phyloP scores from a whole-genome alignment of 2,888 invertebrate genomes.

The Parthenolecanium corni region DNA sequence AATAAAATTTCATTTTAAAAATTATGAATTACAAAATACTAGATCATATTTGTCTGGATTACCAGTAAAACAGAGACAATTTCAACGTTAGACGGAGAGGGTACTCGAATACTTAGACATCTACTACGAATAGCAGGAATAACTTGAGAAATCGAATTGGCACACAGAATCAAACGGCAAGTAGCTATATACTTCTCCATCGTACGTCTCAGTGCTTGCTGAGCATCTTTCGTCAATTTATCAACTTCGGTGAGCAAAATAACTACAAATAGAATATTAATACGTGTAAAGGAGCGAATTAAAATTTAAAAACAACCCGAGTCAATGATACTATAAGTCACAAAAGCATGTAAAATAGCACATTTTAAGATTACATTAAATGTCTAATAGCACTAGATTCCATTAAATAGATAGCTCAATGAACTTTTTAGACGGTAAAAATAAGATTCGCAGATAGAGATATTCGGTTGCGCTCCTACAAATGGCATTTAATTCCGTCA shows the following conservation, averaged over 20 bases:
- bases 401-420: no score
- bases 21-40: not conserved
- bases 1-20: constrained; percentile 20
- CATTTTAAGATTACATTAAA: no score
- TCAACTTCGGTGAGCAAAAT: constrained; percentile 92
- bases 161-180: constrained; percentile 85
- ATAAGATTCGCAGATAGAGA: not conserved
- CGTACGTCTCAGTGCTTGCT: constrained; percentile 91
- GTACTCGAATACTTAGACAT: constrained; percentile 82
- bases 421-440: no score
- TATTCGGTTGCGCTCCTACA: not conserved
- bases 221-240: constrained; percentile 89
- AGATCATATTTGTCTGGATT: no score
- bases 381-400: no score
- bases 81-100: constrained; percentile 71
- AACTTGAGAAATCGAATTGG: constrained; percentile 87
- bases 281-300: no score
- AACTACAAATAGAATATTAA: constrained; percentile 45
- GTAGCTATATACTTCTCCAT: constrained; percentile 98
- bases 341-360: no score
- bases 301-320: no score
- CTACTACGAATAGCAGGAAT: constrained; percentile 94
- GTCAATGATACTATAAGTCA: no score
- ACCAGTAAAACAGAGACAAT: constrained; percentile 52
- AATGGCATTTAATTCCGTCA: not conserved